phyloP scores from a whole-genome alignment of 2,797 vertebrate species.

The Amphiprion clarkii region DNA sequence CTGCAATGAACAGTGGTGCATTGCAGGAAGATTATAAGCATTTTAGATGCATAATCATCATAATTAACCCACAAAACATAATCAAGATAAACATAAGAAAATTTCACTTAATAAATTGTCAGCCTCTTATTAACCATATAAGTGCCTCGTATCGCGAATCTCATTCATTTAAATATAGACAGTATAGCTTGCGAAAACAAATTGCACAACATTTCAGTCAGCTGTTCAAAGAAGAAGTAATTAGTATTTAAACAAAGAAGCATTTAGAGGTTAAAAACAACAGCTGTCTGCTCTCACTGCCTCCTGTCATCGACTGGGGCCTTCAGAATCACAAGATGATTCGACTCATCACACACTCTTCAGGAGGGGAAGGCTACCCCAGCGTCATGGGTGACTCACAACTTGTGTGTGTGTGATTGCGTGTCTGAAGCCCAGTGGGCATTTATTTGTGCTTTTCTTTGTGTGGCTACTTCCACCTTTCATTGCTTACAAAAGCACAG shows the following conservation, averaged over 20 bases:
- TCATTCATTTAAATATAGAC: not conserved
- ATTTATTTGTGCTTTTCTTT: constrained; percentile 61
- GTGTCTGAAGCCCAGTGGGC: constrained; percentile 19
- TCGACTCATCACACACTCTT: constrained; percentile 88
- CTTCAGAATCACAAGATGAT: constrained; percentile 93
- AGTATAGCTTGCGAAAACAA: constrained; percentile 2
- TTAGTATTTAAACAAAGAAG: not conserved
- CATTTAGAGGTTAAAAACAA: constrained; percentile 85
- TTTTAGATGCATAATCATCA: constrained; percentile 33
- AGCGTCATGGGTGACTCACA: constrained; percentile 89
- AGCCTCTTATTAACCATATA: constrained; percentile 33
- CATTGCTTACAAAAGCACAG: constrained; percentile 57
- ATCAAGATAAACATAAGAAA: constrained; percentile 42
- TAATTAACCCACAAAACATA: constrained; percentile 38
- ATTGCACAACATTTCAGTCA: not conserved
- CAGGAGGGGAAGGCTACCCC: constrained; percentile 90
- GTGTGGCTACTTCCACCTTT: constrained; percentile 52
- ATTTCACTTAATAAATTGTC: constrained; percentile 22
- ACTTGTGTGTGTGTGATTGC: not conserved
- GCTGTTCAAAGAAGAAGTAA: not conserved
- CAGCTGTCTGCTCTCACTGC: constrained; percentile 86
- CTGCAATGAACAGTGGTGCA: constrained; percentile 46
- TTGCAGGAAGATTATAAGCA: constrained; percentile 31
- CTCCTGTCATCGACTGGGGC: constrained; percentile 87
- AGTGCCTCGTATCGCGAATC: constrained; percentile 12